Conservation (phyloP, 2,797 vertebrate species). For the Pogonophryne albipinna region DNA sequence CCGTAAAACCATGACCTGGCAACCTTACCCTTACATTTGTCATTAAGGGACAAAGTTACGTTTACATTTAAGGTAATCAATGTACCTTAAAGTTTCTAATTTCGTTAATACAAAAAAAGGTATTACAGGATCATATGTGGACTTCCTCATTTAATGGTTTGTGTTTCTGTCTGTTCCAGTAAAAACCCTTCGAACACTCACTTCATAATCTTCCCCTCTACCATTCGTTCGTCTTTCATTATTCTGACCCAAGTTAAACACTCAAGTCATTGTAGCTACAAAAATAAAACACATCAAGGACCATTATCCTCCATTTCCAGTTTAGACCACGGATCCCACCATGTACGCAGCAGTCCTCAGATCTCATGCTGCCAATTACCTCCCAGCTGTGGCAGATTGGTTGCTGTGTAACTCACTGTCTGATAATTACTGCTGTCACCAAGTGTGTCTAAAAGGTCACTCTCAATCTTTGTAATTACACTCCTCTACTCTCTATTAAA, state of each 20-base stretch:
- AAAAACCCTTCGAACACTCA: conserved; percentile 50
- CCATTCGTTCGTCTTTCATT: conserved; percentile 70
- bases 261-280: conserved; percentile 65
- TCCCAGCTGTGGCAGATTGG: conserved; percentile 44
- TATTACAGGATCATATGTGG: conserved; percentile 15
- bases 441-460: conserved; percentile 53
- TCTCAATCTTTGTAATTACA: conserved; percentile 70
- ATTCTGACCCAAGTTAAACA: conserved; percentile 62
- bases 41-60: too few species aligned
- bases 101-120: not conserved
- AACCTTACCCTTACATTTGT: too few species aligned
- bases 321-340: conserved; percentile 59
- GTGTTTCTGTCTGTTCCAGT: conserved; percentile 50
- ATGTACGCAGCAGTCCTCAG: conserved; percentile 50
- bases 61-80: too few species aligned
- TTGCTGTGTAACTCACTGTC: conserved; percentile 47
- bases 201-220: conserved; percentile 52
- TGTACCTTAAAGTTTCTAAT: not conserved
- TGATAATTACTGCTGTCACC: conserved; percentile 57
- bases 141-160: conserved; percentile 24
- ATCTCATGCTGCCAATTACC: conserved; percentile 64
- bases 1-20: too few species aligned
- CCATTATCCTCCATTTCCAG: conserved; percentile 60
- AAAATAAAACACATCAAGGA: conserved; percentile 72
- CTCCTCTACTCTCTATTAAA: conserved; percentile 38